These are phyloP conservation scores for Anaspis maculata DNA, from an alignment of 2,888 invertebrate species.

Conservation along the genomic window DNA sequence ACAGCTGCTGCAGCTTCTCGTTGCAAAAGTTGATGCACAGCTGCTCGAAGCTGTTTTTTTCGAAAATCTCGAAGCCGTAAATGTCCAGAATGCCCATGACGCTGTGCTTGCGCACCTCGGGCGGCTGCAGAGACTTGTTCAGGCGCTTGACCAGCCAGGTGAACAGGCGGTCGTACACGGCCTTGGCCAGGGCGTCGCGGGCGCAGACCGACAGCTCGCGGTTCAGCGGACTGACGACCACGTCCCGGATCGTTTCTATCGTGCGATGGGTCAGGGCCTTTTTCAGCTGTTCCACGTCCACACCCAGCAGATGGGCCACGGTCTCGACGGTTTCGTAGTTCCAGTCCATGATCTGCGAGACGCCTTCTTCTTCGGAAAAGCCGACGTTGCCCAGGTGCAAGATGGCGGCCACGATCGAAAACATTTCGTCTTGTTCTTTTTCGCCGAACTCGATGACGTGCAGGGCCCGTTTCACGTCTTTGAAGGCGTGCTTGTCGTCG, in stretches of 20 bases:
- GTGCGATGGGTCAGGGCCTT: constrained; percentile 75
- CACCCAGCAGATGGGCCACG: constrained; percentile 69
- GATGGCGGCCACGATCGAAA: constrained; percentile 74
- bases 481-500: constrained; percentile 62
- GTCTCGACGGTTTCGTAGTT: constrained; percentile 56
- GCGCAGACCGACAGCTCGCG: constrained; percentile 78
- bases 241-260: constrained; percentile 78
- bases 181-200: constrained; percentile 83
- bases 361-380: constrained; percentile 65
- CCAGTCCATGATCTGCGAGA: constrained; percentile 59
- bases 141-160: constrained; percentile 80
- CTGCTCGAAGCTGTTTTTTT: constrained; percentile 82
- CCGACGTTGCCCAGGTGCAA: constrained; percentile 82
- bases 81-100: constrained; percentile 90
- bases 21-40: constrained; percentile 95
- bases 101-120: constrained; percentile 48
- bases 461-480: constrained; percentile 63
- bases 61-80: constrained; percentile 91
- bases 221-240: constrained; percentile 72
- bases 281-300: constrained; percentile 55
- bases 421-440: constrained; percentile 66
- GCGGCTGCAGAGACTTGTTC: constrained; percentile 63
- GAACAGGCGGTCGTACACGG: constrained; percentile 84
- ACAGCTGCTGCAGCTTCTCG: constrained; percentile 89
- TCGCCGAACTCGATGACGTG: constrained; percentile 66